Base-by-base conservation (phyloP, 2,113 vertebrate species). In the Prolemur simus region DNA sequence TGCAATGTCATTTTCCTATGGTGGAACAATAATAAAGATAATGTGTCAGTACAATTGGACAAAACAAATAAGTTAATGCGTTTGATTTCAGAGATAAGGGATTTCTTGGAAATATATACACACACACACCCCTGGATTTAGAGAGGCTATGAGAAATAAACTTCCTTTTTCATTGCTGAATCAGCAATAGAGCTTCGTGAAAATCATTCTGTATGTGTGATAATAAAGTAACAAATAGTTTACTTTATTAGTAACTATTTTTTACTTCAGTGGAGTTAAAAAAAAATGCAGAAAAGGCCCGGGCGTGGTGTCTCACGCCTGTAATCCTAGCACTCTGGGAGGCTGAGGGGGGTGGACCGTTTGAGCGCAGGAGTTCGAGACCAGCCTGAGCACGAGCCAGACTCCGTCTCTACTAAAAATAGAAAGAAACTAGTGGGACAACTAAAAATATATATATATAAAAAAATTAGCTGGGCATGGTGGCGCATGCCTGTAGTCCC, bases 1-100 rank as follows among this genome's bases (percentile, higher is more conserved):
- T 80, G 98, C 98, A 64, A 71, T 97, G 86, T 99, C 98, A 73
- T 99, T 96, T 87, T 96, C 98, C 99, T 99, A 84, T 20, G 54
- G 42, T 0, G 4, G 77, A 37, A 89, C 32, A 78, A 85, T n/a
- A 64, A 81, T 45, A 45, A 95, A 92, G 34, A 63, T 10, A 39
- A 95, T 20, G n/a, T 32, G 52, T 73, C 77, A 97, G 37, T 20
- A 84, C 1, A 64, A 66, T 0, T 52, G 58, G 1, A 66, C 58
- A 89, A 81, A 68, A 81, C 54, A n/a, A 85, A 11, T 23, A 88
- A 88, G 81, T 91, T 37, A 21, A 23, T 17, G 15, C 23, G 2
- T 74, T 2, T 52, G 27, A 47, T 60, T 76, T 92, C 90, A 39
- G 68, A 68, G 39, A 69, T 73, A 47, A 81, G 71, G 2, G 21